A percentile compares a stretch with the other conserved stretches of the same genome.
Evolutionary conservation across 2,113 vertebrate species (phyloP).

Genomic region (Chamaetylas fuelleborni): DNA sequence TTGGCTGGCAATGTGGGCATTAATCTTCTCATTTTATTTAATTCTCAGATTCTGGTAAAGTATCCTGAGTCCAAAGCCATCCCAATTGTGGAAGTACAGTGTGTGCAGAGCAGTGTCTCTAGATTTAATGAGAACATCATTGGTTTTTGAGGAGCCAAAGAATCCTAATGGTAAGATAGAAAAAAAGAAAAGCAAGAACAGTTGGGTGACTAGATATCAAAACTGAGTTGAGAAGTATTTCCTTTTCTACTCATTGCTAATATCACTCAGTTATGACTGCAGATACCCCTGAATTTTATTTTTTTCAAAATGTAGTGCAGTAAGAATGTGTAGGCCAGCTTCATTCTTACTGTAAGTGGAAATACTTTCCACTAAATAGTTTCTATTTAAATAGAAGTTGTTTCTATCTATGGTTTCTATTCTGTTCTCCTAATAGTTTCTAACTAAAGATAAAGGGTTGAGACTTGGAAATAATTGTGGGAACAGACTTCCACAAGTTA

Average conservation of each 20-base stretch:
- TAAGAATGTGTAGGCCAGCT: neutral
- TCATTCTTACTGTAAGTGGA: neutral
- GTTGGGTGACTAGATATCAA: neutral
- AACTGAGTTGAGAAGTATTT: neutral
- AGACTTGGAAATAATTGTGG: neutral
- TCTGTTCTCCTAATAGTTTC: neutral
- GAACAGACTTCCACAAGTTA: neutral
- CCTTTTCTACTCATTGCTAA: neutral
- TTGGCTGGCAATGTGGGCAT: neutral
- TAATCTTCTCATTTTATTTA: neutral
- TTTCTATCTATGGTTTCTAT: neutral
- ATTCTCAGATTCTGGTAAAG: neutral
- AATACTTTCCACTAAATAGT: neutral
- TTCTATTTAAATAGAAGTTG: neutral
- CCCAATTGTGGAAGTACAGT: neutral
- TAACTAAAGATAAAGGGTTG: neutral
- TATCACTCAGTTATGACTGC: neutral
- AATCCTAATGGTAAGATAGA: neutral
- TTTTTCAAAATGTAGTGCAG: neutral
- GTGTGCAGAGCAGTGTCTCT: neutral
- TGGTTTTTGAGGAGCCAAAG: neutral
- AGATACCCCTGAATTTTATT: neutral
- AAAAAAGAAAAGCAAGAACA: neutral
- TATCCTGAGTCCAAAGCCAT: neutral
- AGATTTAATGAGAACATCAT: neutral